Base-by-base conservation (phyloP, 2,888 invertebrate genomes). In the Druceiella hillmani region DNA sequence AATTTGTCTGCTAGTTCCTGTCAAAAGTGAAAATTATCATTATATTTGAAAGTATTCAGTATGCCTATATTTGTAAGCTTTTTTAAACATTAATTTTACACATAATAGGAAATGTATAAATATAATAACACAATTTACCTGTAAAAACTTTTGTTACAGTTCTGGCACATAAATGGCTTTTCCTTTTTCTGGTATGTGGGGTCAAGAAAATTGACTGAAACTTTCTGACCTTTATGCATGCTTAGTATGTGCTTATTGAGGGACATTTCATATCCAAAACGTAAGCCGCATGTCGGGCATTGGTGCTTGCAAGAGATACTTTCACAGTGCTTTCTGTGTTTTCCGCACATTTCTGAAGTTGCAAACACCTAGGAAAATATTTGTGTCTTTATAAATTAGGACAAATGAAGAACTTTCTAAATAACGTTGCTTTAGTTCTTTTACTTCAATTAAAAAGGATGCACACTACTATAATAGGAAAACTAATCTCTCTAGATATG, bases 121-220 rank as follows among this genome's bases (percentile, higher is more conserved):
- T 22, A 7, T 22, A 22, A 22, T 22, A 22, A n/a, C n/a, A n/a
- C n/a, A n/a, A 64, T 62, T 37, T 62, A 69, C 61, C 76, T 64
- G 48, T 67, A 69, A 52, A 83, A 83, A 4, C 72, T 68, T 55
- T 78, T 79, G 17, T 74, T 75, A 51, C 83, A 83, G 3, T 74
- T 74, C 17, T 74, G 70, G 54, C 83, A 83, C 30, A 75, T 68
- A 46, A 67, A 65, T 34, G 64, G 63, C 25, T 61, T 57, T 5
- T 62, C 59, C 37, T 60, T 55, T 10, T 51, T 44, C 45, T 61
- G 57, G 10, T 52, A 43, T 30, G 55, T 53, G 2, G 55, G 52
- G 33, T 62, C 63, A 35, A 64, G 57, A 44, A 68, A 68, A 10
- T 62, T 60, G 1, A 68, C 62, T 1, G 66, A 65, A 1, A 70